A percentile compares a stretch with the other conserved stretches of the same genome.
Evolutionary conservation across 2,888 invertebrate species (phyloP).

Genomic region (Drosophila borealis): DNA sequence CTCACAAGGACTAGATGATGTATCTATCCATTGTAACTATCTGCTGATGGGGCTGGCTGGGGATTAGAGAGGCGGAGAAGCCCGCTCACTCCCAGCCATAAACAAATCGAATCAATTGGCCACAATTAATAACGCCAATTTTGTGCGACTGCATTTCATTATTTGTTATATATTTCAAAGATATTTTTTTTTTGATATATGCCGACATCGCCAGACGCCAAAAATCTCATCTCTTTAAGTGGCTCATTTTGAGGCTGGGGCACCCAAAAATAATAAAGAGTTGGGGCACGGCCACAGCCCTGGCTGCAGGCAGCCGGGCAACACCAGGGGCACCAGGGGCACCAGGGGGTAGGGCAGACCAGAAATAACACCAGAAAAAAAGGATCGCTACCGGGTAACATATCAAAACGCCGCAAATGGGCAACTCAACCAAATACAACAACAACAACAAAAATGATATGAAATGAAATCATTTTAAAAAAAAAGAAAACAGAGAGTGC

Average conservation of each 20-base stretch:
- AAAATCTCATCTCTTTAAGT: slow-evolving; percentile 80
- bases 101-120: slow-evolving; percentile 76
- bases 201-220: slow-evolving; percentile 77
- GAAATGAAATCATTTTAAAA: slow-evolving; percentile 66
- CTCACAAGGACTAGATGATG: slow-evolving; percentile 40
- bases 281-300: slow-evolving; percentile 37
- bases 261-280: slow-evolving; percentile 22
- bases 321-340: slow-evolving; percentile 56
- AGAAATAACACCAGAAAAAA: slow-evolving; percentile 27
- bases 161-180: slow-evolving; percentile 79
- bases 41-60: neutral
- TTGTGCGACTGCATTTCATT: slow-evolving; percentile 71
- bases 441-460: slow-evolving; percentile 34
- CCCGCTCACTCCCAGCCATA: slow-evolving; percentile 38
- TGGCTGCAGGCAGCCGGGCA: slow-evolving; percentile 60
- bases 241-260: slow-evolving; percentile 66
- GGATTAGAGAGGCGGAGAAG: slow-evolving; percentile 14
- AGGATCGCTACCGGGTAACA: slow-evolving; percentile 75
- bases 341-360: slow-evolving; percentile 7
- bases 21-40: slow-evolving; percentile 20
- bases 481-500: slow-evolving; percentile 45
- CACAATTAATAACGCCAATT: slow-evolving; percentile 77
- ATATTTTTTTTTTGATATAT: slow-evolving; percentile 79
- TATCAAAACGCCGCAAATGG: slow-evolving; percentile 80
- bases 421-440: slow-evolving; percentile 57